Conservation (phyloP, 2,888 invertebrate species). For the Nomada goodeniana region DNA sequence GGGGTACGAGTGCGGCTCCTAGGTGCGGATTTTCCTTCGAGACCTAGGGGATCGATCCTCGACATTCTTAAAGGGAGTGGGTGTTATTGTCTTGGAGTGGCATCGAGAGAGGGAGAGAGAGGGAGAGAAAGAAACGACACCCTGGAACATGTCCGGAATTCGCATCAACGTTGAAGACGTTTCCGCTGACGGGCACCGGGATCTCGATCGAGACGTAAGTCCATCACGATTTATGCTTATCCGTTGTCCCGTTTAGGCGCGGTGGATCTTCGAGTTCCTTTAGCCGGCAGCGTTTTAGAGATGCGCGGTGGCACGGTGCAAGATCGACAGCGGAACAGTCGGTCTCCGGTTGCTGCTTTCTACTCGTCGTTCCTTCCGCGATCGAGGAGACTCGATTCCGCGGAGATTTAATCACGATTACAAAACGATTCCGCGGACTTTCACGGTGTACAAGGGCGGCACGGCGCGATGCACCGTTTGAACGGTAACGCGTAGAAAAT, state of each 20-base stretch:
- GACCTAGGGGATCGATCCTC: constrained; percentile 41
- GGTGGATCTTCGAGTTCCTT: too few species aligned
- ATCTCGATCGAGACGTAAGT: constrained; percentile 75
- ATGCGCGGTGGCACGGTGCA: not conserved
- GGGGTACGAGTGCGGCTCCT: constrained; percentile 26
- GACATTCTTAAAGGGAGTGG: constrained; percentile 29
- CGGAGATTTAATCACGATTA: constrained; percentile 50
- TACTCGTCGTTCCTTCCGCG: constrained; percentile 68
- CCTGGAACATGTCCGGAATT: constrained; percentile 68
- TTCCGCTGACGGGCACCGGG: constrained; percentile 70
- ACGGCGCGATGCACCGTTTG: not conserved
- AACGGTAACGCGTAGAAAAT: not conserved
- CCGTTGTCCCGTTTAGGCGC: not conserved
- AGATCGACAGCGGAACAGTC: constrained; percentile 60
- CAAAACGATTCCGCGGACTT: constrained; percentile 56
- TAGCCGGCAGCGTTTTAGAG: not conserved
- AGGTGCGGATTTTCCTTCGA: constrained; percentile 34
- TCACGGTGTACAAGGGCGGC: constrained; percentile 34
- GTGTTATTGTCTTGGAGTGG: constrained; percentile 36
- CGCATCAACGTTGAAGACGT: constrained; percentile 77
- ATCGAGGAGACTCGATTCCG: constrained; percentile 44
- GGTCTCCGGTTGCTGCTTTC: constrained; percentile 63
- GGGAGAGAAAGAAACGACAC: constrained; percentile 40
- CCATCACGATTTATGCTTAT: not conserved
- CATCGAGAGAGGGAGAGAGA: not conserved